A percentile compares a stretch with the other conserved stretches of the same genome.
Conservation (phyloP, 2,888 invertebrate genomes). For the Byasa hedistus region DNA sequence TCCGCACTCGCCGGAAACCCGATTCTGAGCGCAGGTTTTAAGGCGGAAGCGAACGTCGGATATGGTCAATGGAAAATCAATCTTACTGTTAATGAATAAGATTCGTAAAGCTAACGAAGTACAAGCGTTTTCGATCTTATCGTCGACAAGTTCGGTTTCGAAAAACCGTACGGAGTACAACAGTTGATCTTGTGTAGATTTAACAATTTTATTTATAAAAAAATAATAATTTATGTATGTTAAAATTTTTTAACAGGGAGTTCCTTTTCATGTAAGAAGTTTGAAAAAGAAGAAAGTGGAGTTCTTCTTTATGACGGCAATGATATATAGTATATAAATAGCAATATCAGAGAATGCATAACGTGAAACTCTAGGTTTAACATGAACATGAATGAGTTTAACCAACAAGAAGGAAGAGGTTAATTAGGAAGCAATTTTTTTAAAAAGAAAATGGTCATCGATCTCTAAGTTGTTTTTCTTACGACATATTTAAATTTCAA, state of each 20-base stretch:
- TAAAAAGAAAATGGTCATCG: no score
- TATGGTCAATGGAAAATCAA: background rate
- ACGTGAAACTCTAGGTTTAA: background rate
- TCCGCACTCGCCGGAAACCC: slow-evolving; percentile 45
- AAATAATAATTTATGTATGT: background rate
- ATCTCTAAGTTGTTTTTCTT: no score
- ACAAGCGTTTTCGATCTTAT: background rate
- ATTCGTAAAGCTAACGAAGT: background rate
- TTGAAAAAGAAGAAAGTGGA: no score
- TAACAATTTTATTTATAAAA: no score
- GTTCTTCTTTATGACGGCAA: background rate
- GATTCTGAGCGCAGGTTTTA: slow-evolving; percentile 38
- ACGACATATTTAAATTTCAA: background rate
- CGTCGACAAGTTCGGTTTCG: background rate
- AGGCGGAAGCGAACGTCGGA: background rate
- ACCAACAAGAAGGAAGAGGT: no score
- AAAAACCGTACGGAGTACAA: background rate
- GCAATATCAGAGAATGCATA: no score
- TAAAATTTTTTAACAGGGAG: background rate
- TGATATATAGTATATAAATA: no score
- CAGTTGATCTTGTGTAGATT: background rate
- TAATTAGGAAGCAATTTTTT: no score
- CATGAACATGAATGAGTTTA: background rate
- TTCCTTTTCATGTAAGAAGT: no score
- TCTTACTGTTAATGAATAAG: background rate